These are phyloP conservation scores for Anagrus nilaparvatae DNA, from an alignment of 1,140 invertebrate genomes.

Conservation along the genomic window DNA sequence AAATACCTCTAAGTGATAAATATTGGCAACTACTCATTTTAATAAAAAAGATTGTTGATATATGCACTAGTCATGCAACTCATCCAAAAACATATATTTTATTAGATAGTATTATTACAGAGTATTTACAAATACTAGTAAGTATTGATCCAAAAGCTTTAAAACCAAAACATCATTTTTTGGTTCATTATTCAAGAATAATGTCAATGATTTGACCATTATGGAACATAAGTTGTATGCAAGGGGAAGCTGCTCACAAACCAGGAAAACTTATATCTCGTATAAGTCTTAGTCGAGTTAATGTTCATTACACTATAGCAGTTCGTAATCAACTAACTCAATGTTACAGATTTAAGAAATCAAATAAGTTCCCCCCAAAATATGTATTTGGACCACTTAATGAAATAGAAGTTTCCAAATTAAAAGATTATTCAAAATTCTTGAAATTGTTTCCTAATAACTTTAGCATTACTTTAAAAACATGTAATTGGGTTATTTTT, in stretches of 20 bases:
- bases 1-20: neutral
- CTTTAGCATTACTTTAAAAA: neutral
- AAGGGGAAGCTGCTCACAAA: constrained; percentile 1
- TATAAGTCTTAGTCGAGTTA: neutral
- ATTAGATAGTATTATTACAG: neutral
- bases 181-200: neutral
- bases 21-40: neutral
- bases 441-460: neutral
- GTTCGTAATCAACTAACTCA: neutral
- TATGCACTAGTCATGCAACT: neutral
- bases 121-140: neutral
- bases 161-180: constrained; percentile 6
- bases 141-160: neutral
- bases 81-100: neutral
- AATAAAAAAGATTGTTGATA: neutral
- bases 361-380: neutral
- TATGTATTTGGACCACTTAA: neutral
- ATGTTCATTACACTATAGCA: constrained; percentile 2
- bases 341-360: neutral
- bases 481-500: neutral
- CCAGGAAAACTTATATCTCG: neutral
- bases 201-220: constrained; percentile 3
- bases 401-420: neutral
- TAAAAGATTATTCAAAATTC: neutral
- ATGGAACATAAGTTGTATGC: constrained; percentile 1